Evolutionary conservation across 2,797 vertebrate species (phyloP).

Genomic region (Thunnus albacares): DNA sequence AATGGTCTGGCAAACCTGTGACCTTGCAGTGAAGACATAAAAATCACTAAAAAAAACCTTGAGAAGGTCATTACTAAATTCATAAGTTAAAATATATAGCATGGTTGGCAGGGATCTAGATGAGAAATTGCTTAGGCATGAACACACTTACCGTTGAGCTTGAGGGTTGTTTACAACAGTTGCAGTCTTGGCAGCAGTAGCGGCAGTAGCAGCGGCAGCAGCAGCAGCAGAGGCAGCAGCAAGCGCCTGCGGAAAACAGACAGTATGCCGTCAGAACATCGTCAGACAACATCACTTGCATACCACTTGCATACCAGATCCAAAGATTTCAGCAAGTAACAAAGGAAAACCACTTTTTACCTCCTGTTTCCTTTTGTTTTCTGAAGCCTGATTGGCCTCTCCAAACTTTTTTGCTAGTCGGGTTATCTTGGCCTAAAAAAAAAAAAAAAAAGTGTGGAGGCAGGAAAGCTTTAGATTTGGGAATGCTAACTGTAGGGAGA

Average conservation of each 20-base stretch:
- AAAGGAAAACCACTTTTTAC: conserved; percentile 59
- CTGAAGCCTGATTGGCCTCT: conserved; percentile 91
- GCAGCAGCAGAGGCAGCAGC: conserved; percentile 46
- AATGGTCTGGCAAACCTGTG: conserved; percentile 33
- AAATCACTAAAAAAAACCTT: conserved; percentile 10
- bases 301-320: not conserved
- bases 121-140: not conserved
- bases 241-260: conserved; percentile 67
- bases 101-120: conserved; percentile 15
- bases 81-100: not conserved
- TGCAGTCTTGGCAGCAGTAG: conserved; percentile 60
- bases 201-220: conserved; percentile 8
- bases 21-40: conserved; percentile 31
- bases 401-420: conserved; percentile 95
- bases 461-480: not conserved
- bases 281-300: not conserved
- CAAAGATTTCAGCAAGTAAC: not conserved
- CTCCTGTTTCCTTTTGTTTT: conserved; percentile 94
- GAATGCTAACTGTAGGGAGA: no score
- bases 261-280: conserved; percentile 4
- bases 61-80: conserved; percentile 9
- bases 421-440: conserved; percentile 92
- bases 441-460: conserved; percentile 12
- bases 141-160: conserved; percentile 78
- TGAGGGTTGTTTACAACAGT: conserved; percentile 59